Evolutionary conservation across 1,140 invertebrate genomes (phyloP), one percentile per base, ranked within the genome.

Genomic region (Dinoponera quadriceps): DNA sequence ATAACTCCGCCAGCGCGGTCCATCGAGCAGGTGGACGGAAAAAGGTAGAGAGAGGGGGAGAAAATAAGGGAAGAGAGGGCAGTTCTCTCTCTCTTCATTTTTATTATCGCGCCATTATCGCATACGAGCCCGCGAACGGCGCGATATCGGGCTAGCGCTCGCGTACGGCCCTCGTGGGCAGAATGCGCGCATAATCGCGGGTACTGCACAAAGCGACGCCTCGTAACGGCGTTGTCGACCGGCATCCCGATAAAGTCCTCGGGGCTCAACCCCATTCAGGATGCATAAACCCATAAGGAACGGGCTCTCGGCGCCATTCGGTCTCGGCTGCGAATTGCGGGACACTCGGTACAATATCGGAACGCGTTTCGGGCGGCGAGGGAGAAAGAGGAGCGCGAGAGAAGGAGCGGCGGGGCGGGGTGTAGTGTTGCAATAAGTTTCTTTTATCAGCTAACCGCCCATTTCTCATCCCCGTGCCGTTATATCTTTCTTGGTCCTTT

Each of bases 241-340:
- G 68, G 55, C 75, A 73, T 80, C 54, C 77, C 33, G 87, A 89
- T 88, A 88, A 87, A 84, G 72, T 71, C 77, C 55, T 63, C 27
- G 63, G 81, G 78, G 33, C 74, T 77, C 18, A 75, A 55, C 66
- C 29, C 59, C 65, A 86, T 84, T 87, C 85, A 82, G 83, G 80
- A 90, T 89, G 84, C 84, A 82, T 85, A 77, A 86, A 84, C 81
- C 86, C 84, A 80, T 90, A 88, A 89, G 86, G 27, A 89, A 85
- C 66, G 85, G 62, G 72, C 48, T 63, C 20, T 27, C 48, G 22
- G 44, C 38, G 44, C 73, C 29, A 59, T 84, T 86, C 73, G 69
- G 13, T 29, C n/a, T 29, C 13, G 51, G 51, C 51, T 77, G 65
- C 57, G 84, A 87, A 85, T 85, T 83, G 68, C 85, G 44, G 72